phyloP scores from a whole-genome alignment of 1,140 invertebrate species.

The Pachypsylla venusta region DNA sequence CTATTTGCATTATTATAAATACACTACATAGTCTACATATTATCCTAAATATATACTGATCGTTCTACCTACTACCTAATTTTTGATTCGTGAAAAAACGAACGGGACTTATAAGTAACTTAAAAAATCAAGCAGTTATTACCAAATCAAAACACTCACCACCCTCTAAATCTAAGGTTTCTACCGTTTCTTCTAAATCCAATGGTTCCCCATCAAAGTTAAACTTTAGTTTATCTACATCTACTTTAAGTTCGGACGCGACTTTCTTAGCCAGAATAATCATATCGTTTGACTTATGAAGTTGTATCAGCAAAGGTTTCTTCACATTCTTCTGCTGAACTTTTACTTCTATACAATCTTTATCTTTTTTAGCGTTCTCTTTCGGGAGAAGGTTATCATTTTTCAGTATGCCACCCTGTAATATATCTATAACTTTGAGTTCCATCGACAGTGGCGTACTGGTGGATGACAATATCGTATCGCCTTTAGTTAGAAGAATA shows the following conservation, averaged over 20 bases:
- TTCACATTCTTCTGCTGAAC: slow-evolving; percentile 4
- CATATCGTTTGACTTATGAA: slow-evolving; percentile 4
- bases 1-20: too few species aligned
- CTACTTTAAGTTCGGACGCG: background rate
- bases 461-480: background rate
- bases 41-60: too few species aligned
- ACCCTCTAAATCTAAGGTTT: slow-evolving; percentile 3
- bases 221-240: background rate
- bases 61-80: too few species aligned
- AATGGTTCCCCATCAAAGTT: background rate
- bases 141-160: slow-evolving; percentile 5
- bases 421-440: background rate
- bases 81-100: too few species aligned
- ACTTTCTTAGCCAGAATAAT: slow-evolving; percentile 1
- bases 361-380: background rate
- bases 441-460: slow-evolving; percentile 1
- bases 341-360: slow-evolving; percentile 3
- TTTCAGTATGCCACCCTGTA: background rate
- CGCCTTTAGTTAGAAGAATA: background rate
- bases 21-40: too few species aligned
- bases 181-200: slow-evolving; percentile 3
- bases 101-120: too few species aligned
- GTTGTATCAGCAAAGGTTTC: slow-evolving; percentile 8
- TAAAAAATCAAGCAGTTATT: too few species aligned
- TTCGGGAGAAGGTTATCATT: background rate